Percentiles rank a stretch among this genome's conserved stretches.
These are phyloP conservation scores for Leptura quadrifasciata DNA, from an alignment of 2,888 invertebrate genomes.

Conservation along the genomic window DNA sequence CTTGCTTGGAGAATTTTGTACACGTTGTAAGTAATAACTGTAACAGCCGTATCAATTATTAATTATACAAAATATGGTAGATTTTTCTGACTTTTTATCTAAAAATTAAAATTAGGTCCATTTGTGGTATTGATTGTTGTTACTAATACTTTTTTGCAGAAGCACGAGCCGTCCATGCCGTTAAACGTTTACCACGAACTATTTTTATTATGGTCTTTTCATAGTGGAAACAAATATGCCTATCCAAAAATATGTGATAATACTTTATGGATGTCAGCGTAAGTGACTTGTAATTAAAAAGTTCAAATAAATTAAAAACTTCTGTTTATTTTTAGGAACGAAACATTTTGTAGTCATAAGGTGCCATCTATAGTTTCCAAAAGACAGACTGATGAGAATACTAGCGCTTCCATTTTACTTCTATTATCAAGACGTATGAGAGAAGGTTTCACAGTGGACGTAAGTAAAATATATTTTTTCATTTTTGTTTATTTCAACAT, in stretches of 20 bases:
- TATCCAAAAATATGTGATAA: conserved; percentile 61
- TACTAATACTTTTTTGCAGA: conserved; percentile 61
- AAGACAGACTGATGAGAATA: conserved; percentile 80
- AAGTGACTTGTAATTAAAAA: conserved; percentile 50
- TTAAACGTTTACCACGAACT: conserved; percentile 71
- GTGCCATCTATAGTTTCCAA: conserved; percentile 77
- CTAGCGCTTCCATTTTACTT: conserved; percentile 78
- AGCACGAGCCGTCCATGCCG: conserved; percentile 64
- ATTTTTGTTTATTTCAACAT: conserved; percentile 37
- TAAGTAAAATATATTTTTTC: conserved; percentile 60
- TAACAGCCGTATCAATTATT: too few relatives aligned
- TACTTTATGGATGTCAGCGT: conserved; percentile 62
- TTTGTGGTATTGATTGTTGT: too few relatives aligned
- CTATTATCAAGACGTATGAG: conserved; percentile 83
- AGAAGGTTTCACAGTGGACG: conserved; percentile 84
- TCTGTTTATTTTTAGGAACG: conserved; percentile 71
- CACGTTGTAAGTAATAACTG: conserved; percentile 71
- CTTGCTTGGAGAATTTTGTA: conserved; percentile 79
- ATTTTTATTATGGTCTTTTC: conserved; percentile 68
- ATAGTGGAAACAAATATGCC: conserved; percentile 60
- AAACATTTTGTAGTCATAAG: conserved; percentile 76
- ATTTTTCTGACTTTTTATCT: too few relatives aligned
- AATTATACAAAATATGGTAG: too few relatives aligned
- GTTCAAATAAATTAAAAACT: conserved; percentile 6
- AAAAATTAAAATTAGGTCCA: too few relatives aligned